phyloP scores from a whole-genome alignment of 2,797 vertebrate genomes.

The Pampus argenteus region DNA sequence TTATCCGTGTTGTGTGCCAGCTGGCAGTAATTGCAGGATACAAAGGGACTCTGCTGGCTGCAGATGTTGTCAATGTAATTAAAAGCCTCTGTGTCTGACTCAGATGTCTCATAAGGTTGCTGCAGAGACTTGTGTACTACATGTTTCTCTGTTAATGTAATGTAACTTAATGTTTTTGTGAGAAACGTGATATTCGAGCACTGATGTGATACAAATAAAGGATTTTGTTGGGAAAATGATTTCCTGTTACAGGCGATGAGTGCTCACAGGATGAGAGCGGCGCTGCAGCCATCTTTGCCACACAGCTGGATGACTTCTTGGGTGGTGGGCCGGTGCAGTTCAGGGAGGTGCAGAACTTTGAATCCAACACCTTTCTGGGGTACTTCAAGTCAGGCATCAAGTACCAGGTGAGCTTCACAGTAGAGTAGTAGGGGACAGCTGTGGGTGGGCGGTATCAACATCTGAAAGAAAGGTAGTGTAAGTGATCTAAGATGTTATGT shows the following conservation, averaged over 20 bases:
- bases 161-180: not conserved
- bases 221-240: not conserved
- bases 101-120: conserved; percentile 37
- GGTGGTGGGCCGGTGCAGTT: conserved; percentile 91
- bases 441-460: not conserved
- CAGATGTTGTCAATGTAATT: conserved; percentile 54
- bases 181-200: not conserved
- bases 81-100: conserved; percentile 48
- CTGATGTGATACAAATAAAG: not conserved
- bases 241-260: conserved; percentile 85
- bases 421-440: not conserved
- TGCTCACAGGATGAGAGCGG: conserved; percentile 96
- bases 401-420: conserved; percentile 88
- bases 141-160: conserved; percentile 17
- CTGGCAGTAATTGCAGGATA: conserved; percentile 31
- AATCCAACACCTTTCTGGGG: conserved; percentile 90
- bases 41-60: conserved; percentile 25
- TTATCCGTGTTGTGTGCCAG: conserved; percentile 36
- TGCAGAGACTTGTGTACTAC: conserved; percentile 2
- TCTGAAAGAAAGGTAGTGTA: not conserved
- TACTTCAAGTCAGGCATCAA: conserved; percentile 97
- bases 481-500: not conserved
- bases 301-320: conserved; percentile 95
- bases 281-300: conserved; percentile 92
- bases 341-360: conserved; percentile 91